These are phyloP conservation scores for Gavia stellata DNA, from an alignment of 2,113 vertebrate genomes.

Conservation along the genomic window DNA sequence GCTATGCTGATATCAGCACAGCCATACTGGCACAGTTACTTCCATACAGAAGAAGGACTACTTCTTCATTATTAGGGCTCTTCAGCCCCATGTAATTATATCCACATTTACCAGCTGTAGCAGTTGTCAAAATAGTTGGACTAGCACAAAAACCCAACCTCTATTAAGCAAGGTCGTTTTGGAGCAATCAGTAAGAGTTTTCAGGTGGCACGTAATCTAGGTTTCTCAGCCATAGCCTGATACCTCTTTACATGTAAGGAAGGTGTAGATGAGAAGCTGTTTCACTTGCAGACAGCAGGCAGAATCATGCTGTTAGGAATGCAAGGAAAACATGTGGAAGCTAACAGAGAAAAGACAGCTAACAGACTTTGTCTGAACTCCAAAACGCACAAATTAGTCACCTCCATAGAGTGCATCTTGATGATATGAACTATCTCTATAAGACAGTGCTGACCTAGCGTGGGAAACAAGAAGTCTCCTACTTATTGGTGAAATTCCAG, in stretches of 20 bases:
- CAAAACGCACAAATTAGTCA: neutral
- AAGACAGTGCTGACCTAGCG: neutral
- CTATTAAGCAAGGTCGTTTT: neutral
- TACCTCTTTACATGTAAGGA: neutral
- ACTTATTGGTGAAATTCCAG: neutral
- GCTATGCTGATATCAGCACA: neutral
- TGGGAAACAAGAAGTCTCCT: neutral
- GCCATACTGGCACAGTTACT: neutral
- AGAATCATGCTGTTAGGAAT: neutral
- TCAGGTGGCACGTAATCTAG: neutral
- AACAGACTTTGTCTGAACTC: neutral
- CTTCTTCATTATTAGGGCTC: neutral
- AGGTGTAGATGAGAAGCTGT: neutral
- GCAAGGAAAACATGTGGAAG: neutral
- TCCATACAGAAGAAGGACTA: neutral
- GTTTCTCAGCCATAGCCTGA: neutral
- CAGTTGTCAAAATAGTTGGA: neutral
- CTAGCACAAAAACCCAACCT: neutral
- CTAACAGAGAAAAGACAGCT: neutral
- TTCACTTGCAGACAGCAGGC: neutral
- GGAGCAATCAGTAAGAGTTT: neutral
- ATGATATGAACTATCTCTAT: neutral
- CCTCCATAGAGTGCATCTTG: neutral
- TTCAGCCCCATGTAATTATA: neutral
- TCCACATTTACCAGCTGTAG: neutral